A percentile compares a stretch with the other conserved stretches of the same genome.
These are phyloP conservation scores for Lasioglossum figueresi DNA, from an alignment of 2,888 invertebrate genomes.

Conservation along the genomic window DNA sequence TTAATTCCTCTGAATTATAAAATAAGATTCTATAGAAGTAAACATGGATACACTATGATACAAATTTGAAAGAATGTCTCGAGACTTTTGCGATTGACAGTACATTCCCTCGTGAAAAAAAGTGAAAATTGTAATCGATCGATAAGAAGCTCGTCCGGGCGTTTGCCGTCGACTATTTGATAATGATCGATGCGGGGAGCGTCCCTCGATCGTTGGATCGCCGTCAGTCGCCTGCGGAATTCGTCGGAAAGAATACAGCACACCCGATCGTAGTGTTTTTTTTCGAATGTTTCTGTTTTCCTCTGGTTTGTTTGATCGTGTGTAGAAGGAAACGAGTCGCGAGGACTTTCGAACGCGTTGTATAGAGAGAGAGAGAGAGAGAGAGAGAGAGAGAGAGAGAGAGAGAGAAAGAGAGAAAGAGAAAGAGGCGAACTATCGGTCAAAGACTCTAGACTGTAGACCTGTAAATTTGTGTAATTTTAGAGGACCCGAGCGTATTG, in stretches of 20 bases:
- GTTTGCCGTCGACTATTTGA: background rate
- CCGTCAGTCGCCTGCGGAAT: constrained; percentile 1
- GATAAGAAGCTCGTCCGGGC: constrained; percentile 4
- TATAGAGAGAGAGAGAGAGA: constrained; percentile 12
- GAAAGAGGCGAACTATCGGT: constrained; percentile 25
- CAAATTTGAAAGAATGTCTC: background rate
- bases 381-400: background rate
- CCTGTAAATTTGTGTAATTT: constrained; percentile 70
- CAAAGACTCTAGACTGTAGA: constrained; percentile 58
- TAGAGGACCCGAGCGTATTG: constrained; percentile 60
- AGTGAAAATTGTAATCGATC: constrained; percentile 1
- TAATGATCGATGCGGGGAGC: background rate
- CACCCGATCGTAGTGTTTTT: constrained; percentile 1
- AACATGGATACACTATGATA: background rate
- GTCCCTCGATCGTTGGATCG: background rate
- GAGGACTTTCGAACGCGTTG: background rate
- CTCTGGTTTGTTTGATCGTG: background rate
- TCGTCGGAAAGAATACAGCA: background rate
- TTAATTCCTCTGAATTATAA: background rate
- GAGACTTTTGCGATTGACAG: background rate
- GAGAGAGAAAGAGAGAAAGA: constrained; percentile 11
- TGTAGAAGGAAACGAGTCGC: background rate
- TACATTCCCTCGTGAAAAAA: background rate
- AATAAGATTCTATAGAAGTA: background rate
- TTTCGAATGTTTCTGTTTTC: constrained; percentile 5